Evolutionary conservation across 2,888 invertebrate genomes (phyloP).

Genomic region (Zootermopsis nevadensis): DNA sequence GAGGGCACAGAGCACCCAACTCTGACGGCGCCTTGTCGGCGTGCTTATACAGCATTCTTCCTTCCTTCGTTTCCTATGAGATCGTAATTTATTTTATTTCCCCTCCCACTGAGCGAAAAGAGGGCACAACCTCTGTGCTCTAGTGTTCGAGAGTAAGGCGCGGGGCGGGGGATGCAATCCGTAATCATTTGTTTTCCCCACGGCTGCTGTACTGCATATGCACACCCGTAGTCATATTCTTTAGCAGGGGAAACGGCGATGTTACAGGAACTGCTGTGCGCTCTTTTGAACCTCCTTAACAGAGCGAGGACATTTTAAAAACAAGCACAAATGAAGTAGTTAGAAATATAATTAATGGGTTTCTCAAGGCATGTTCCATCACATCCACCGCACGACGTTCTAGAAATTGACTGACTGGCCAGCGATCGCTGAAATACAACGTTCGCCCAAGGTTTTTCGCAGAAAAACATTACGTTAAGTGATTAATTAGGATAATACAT

Average conservation of each 20-base stretch:
- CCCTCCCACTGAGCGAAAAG: conserved; percentile 25
- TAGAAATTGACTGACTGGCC: too few relatives aligned
- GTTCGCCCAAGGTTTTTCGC: too few relatives aligned
- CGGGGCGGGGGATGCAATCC: not conserved
- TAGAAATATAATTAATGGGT: not conserved
- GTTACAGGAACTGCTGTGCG: not conserved
- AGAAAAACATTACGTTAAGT: too few relatives aligned
- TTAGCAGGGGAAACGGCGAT: not conserved
- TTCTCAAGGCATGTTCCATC: not conserved
- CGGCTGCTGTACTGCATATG: not conserved
- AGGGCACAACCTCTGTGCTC: conserved; percentile 1
- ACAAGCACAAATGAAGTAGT: not conserved
- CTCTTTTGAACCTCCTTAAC: not conserved
- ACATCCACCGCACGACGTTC: too few relatives aligned
- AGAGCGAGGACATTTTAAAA: not conserved
- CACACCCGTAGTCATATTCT: not conserved
- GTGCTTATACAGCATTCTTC: conserved; percentile 46
- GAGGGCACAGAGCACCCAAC: not conserved
- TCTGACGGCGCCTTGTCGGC: conserved; percentile 49
- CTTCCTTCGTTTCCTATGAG: conserved; percentile 49
- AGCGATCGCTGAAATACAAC: too few relatives aligned
- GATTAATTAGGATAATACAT: too few relatives aligned
- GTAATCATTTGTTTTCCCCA: conserved; percentile 26
- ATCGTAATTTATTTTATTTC: conserved; percentile 49
- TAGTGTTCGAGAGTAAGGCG: not conserved